Conservation (phyloP, 64 coral and sea anemone species). For the Dendronephthya gigantea region DNA sequence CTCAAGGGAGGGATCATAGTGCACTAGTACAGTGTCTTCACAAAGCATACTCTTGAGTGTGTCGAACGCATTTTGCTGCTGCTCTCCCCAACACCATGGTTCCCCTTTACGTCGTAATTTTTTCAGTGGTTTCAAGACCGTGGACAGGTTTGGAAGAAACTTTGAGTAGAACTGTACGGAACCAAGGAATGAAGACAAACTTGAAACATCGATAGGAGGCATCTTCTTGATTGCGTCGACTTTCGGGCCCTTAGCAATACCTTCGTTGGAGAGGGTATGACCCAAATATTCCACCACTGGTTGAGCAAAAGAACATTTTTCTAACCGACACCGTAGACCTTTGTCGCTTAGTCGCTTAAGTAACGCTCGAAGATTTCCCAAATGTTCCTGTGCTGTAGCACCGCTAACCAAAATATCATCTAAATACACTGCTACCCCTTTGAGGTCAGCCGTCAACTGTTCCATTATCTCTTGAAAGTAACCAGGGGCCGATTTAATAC, state of each 20-base stretch:
- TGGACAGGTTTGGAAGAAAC: slow-evolving; percentile 25
- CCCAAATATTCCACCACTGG: slow-evolving; percentile 34
- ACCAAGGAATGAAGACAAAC: slow-evolving; percentile 1
- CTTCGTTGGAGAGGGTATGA: slow-evolving; percentile 27
- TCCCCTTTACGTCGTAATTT: background rate
- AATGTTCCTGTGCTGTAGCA: background rate
- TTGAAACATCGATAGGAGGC: background rate
- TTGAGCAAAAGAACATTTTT: slow-evolving; percentile 41
- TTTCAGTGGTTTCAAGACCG: background rate
- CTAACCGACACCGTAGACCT: slow-evolving; percentile 28
- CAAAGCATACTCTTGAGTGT: slow-evolving; percentile 18
- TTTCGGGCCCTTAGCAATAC: background rate
- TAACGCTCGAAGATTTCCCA: background rate
- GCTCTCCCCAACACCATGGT: background rate
- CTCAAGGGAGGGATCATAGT: background rate
- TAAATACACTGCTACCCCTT: slow-evolving; percentile 23
- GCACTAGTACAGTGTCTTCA: slow-evolving; percentile 8
- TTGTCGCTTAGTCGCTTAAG: background rate
- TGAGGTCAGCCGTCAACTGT: slow-evolving; percentile 12
- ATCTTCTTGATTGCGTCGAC: background rate
- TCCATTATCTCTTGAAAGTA: slow-evolving; percentile 36
- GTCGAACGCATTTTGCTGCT: slow-evolving; percentile 18
- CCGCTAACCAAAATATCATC: slow-evolving; percentile 39
- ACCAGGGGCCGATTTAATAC: slow-evolving; percentile 26
- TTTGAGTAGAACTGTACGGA: slow-evolving; percentile 14